Conservation (phyloP, 2,888 invertebrate genomes). For the Hybos culiciformis region DNA sequence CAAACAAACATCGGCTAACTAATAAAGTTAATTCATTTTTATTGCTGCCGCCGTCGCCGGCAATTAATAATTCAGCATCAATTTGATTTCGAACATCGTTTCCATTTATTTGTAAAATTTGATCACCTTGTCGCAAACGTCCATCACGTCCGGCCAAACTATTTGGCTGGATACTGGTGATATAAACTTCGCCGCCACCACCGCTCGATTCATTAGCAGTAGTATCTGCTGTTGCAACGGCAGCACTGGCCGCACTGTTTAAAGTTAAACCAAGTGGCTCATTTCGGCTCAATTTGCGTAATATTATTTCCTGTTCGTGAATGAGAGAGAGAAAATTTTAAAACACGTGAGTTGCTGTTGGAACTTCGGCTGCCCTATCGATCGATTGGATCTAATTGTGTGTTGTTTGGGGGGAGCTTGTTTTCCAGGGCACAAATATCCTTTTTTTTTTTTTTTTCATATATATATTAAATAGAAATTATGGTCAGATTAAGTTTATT, state of each 20-base stretch:
- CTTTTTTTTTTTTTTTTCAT: too few species aligned
- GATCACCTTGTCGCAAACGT: conserved; percentile 46
- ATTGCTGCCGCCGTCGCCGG: too few species aligned
- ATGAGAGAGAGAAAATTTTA: background rate
- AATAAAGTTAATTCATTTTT: conserved; percentile 43
- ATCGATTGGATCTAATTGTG: too few species aligned
- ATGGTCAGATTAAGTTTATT: too few species aligned
- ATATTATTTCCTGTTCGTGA: conserved; percentile 45
- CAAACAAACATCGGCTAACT: conserved; percentile 44
- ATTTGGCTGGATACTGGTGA: conserved; percentile 48
- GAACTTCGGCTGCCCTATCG: too few species aligned
- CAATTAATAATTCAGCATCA: conserved; percentile 47
- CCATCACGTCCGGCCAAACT: conserved; percentile 47
- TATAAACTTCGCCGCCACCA: conserved; percentile 46
- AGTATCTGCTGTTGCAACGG: too few species aligned
- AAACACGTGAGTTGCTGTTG: too few species aligned
- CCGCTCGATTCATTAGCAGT: conserved; percentile 41
- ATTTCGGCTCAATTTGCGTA: conserved; percentile 34
- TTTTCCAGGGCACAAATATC: too few species aligned
- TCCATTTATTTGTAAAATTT: conserved; percentile 49
- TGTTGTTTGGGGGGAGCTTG: too few species aligned
- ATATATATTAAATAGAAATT: too few species aligned
- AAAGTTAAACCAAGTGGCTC: conserved; percentile 49
- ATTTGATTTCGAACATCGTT: conserved; percentile 45
- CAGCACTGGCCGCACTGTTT: conserved; percentile 42